Percentiles rank a stretch among this genome's conserved stretches.
These are phyloP conservation scores for Stichopus chloronotus DNA, from an alignment of 35 echinoderm and acorn worm species.

Conservation along the genomic window DNA sequence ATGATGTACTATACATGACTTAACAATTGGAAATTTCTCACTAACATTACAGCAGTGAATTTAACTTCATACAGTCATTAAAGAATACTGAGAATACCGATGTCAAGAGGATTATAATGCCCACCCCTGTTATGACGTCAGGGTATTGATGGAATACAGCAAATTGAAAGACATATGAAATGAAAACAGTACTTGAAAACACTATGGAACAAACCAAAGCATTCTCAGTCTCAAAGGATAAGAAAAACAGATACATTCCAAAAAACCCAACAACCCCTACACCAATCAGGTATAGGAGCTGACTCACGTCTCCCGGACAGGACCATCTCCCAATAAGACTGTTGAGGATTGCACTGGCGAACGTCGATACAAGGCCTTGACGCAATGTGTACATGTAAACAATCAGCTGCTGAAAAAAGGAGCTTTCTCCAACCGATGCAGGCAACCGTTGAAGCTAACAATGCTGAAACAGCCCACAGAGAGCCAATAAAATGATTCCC, in stretches of 20 bases:
- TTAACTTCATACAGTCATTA: background rate
- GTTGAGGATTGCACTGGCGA: background rate
- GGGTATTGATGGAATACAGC: background rate
- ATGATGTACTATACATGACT: too few relatives aligned
- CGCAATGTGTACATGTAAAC: background rate
- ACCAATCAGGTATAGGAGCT: background rate
- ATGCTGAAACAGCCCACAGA: background rate
- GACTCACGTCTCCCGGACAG: background rate
- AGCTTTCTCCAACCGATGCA: background rate
- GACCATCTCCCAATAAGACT: background rate
- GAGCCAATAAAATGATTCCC: background rate
- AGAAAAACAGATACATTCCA: background rate
- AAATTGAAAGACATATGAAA: background rate
- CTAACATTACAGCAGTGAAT: too few relatives aligned
- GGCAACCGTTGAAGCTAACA: background rate
- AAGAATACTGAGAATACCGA: background rate
- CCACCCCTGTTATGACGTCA: background rate
- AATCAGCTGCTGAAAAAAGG: background rate
- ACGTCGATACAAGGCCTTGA: background rate
- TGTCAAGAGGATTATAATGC: background rate
- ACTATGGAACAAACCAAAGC: background rate
- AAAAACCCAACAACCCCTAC: background rate
- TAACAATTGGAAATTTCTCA: too few relatives aligned
- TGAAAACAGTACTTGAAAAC: background rate
- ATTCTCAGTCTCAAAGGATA: background rate